phyloP scores from a whole-genome alignment of 1,140 invertebrate genomes.

The Brachionus sp. region DNA sequence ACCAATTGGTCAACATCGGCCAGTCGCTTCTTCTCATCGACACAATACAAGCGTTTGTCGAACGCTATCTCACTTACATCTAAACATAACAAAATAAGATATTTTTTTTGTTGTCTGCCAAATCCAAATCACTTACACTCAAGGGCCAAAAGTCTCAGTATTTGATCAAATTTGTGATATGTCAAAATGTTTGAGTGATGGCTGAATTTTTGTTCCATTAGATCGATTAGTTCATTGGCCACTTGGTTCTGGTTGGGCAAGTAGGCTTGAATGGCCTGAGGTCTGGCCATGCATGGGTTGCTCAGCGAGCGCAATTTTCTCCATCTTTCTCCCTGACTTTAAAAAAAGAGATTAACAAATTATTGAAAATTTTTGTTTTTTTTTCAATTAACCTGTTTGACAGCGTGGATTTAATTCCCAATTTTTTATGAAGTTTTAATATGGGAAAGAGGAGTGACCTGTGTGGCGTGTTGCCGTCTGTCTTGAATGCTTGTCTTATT shows the following conservation, averaged over 20 bases:
- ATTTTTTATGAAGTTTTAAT: conserved; percentile 27
- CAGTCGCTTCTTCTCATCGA: conserved; percentile 14
- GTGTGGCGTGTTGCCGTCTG: conserved; percentile 18
- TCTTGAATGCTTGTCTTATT: conserved; percentile 29
- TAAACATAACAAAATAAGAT: background rate
- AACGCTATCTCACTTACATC: conserved; percentile 45
- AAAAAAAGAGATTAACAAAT: background rate
- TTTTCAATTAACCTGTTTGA: background rate
- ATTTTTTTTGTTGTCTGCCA: background rate
- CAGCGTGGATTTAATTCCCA: background rate
- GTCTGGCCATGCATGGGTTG: conserved; percentile 28
- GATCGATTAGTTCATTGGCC: conserved; percentile 13
- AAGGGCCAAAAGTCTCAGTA: conserved; percentile 11
- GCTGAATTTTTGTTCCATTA: conserved; percentile 25
- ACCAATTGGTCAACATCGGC: conserved; percentile 19
- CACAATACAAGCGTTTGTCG: conserved; percentile 12
- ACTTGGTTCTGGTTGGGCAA: conserved; percentile 43
- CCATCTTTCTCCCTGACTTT: conserved; percentile 40
- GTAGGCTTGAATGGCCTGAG: conserved; percentile 13
- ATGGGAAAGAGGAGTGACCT: background rate
- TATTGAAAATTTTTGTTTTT: background rate
- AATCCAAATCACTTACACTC: background rate
- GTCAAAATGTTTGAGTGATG: background rate
- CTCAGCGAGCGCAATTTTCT: conserved; percentile 11
- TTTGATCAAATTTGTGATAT: conserved; percentile 35